Percentiles rank a stretch among this genome's conserved stretches.
Conservation (phyloP, 2,888 invertebrate species). For the Drosophila subquinaria region DNA sequence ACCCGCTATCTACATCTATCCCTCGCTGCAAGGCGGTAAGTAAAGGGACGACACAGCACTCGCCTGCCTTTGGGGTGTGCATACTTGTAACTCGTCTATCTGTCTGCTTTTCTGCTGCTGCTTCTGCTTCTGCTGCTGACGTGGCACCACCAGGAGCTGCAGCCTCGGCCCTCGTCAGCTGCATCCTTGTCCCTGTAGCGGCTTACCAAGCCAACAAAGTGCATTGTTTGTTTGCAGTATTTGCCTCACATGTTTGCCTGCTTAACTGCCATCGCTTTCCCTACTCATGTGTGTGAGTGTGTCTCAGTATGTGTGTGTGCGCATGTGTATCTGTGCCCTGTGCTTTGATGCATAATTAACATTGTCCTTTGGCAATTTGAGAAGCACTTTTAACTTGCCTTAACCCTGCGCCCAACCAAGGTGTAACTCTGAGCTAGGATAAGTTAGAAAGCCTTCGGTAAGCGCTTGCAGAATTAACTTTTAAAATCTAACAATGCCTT, state of each 20-base stretch:
- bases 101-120: conserved; percentile 45
- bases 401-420: conserved; percentile 53
- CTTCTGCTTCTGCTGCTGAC: conserved; percentile 58
- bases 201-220: conserved; percentile 79
- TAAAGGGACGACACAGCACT: conserved; percentile 40
- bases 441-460: conserved; percentile 48
- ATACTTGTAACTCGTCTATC: conserved; percentile 50
- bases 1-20: conserved; percentile 90
- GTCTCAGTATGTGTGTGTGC: not conserved
- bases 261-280: conserved; percentile 63
- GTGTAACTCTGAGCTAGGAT: conserved; percentile 46
- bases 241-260: conserved; percentile 74
- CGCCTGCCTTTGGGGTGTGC: conserved; percentile 18
- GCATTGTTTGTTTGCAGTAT: conserved; percentile 79
- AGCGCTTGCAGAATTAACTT: conserved; percentile 22
- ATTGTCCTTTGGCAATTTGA: conserved; percentile 79
- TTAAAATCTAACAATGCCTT: conserved; percentile 15
- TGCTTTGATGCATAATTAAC: conserved; percentile 80
- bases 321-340: conserved; percentile 32
- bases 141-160: conserved; percentile 43
- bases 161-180: conserved; percentile 53
- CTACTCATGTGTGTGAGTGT: conserved; percentile 11
- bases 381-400: conserved; percentile 62
- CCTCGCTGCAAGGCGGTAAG: conserved; percentile 91
- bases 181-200: conserved; percentile 70